These are phyloP conservation scores for Telmatherina bonti DNA, from an alignment of 2,797 vertebrate species.

Conservation along the genomic window DNA sequence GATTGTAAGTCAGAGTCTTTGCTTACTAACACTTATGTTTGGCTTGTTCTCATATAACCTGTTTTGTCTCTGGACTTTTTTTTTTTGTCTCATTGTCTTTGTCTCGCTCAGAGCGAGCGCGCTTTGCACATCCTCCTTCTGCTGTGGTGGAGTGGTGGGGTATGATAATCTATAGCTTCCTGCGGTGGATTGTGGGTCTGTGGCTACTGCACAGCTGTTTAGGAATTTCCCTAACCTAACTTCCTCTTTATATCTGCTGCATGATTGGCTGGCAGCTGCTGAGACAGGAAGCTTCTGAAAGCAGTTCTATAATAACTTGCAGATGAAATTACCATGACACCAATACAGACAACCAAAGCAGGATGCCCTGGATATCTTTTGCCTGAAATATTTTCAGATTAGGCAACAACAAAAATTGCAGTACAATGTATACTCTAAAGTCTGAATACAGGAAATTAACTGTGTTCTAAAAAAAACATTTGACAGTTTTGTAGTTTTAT, in stretches of 20 bases:
- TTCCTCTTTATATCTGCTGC: constrained; percentile 78
- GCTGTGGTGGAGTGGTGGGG: constrained; percentile 62
- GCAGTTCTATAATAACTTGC: constrained; percentile 74
- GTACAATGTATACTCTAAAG: constrained; percentile 26
- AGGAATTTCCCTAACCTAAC: constrained; percentile 86
- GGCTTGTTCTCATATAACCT: constrained; percentile 31
- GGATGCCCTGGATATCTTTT: constrained; percentile 47
- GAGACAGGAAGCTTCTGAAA: constrained; percentile 79
- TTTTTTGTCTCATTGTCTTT: constrained; percentile 26
- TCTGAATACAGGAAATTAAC: constrained; percentile 3
- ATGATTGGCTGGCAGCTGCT: constrained; percentile 74
- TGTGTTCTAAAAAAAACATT: neutral
- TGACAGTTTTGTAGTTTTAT: neutral
- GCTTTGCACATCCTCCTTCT: constrained; percentile 53
- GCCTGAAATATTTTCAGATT: constrained; percentile 51
- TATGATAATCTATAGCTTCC: constrained; percentile 74
- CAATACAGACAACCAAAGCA: constrained; percentile 49
- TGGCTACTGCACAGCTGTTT: constrained; percentile 81
- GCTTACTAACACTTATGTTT: constrained; percentile 57
- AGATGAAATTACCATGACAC: constrained; percentile 75
- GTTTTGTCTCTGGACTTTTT: constrained; percentile 26
- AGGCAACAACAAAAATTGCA: constrained; percentile 40
- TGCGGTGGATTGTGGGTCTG: constrained; percentile 74
- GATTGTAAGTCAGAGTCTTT: constrained; percentile 78
- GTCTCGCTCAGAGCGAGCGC: constrained; percentile 19